Conservation (phyloP, 2,888 invertebrate genomes). For the Dascillus cervinus region DNA sequence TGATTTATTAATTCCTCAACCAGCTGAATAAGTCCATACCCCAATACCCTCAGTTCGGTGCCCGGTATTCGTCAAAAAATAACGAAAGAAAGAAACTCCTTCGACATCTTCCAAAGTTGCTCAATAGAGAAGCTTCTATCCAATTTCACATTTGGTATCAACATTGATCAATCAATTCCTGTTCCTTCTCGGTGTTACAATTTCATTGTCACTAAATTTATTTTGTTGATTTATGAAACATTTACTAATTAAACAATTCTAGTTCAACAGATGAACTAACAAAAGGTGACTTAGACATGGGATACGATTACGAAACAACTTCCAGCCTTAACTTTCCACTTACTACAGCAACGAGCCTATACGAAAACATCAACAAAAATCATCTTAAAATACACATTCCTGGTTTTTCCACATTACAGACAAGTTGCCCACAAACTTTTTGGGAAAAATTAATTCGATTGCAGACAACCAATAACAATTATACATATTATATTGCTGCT, state of each 20-base stretch:
- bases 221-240: not conserved
- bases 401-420: slow-evolving; percentile 54
- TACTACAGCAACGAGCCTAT: slow-evolving; percentile 49
- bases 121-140: no score
- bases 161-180: no score
- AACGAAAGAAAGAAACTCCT: no score
- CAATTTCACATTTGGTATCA: no score
- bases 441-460: slow-evolving; percentile 58
- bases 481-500: slow-evolving; percentile 60
- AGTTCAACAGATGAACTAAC: slow-evolving; percentile 23
- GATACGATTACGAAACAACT: slow-evolving; percentile 35
- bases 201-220: no score
- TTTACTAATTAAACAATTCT: no score
- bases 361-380: slow-evolving; percentile 57
- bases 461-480: slow-evolving; percentile 47
- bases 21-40: no score
- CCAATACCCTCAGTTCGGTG: no score
- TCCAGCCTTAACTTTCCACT: slow-evolving; percentile 42
- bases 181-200: no score
- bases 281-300: slow-evolving; percentile 19
- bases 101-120: no score
- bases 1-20: no score
- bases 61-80: no score
- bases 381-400: slow-evolving; percentile 57
- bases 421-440: slow-evolving; percentile 57